phyloP scores from a whole-genome alignment of 2,888 invertebrate genomes.

The Thyatira batis region DNA sequence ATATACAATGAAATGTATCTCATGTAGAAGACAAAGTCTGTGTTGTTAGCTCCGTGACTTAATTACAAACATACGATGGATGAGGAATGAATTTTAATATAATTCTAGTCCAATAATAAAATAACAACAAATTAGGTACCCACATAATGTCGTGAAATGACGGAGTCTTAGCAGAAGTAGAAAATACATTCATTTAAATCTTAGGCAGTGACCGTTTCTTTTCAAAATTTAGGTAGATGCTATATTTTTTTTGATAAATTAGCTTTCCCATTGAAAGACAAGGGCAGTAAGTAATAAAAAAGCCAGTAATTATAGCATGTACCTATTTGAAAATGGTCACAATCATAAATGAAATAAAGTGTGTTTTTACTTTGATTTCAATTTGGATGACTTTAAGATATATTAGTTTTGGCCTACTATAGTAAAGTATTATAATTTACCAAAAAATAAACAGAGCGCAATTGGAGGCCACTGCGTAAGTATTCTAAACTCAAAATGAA shows the following conservation, averaged over 20 bases:
- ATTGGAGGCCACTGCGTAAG: conserved; percentile 16
- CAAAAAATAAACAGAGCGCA: conserved; percentile 16
- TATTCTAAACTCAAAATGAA: background rate
- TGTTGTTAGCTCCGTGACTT: background rate
- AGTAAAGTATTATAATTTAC: background rate
- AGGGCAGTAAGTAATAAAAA: no score
- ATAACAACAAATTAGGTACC: background rate
- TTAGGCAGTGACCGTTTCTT: no score
- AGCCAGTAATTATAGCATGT: no score
- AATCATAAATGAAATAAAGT: background rate
- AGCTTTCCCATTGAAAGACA: no score
- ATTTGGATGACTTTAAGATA: background rate
- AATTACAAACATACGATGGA: background rate
- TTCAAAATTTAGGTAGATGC: no score
- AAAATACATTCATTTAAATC: no score
- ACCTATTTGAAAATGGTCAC: no score
- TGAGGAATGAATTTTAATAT: background rate
- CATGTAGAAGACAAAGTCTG: background rate
- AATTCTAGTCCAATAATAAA: background rate
- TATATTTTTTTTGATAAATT: no score
- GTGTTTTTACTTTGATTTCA: background rate
- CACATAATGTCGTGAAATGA: no score
- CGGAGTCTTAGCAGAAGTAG: no score
- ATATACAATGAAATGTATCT: background rate
- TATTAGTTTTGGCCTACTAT: background rate